Percentiles rank a stretch among this genome's conserved stretches.
Evolutionary conservation across 1,140 invertebrate genomes (phyloP).

Genomic region (Sminthurides bifidus): DNA sequence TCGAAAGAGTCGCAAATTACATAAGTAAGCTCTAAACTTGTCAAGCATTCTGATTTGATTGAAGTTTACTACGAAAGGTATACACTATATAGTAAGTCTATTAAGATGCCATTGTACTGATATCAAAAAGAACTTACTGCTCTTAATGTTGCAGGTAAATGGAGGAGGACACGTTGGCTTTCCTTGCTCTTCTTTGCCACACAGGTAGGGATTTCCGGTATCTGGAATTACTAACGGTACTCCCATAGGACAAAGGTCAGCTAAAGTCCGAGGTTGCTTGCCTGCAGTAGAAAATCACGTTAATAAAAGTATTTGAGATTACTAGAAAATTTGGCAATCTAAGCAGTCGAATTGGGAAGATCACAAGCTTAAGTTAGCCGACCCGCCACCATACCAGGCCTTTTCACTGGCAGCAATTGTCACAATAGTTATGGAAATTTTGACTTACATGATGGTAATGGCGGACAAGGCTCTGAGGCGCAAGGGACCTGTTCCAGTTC

Average conservation of each 20-base stretch:
- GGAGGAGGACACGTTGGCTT: slow-evolving; percentile 68
- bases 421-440: slow-evolving; percentile 1
- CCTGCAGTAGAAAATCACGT: too few relatives aligned
- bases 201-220: slow-evolving; percentile 61
- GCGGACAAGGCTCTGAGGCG: slow-evolving; percentile 61
- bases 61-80: too few relatives aligned
- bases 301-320: too few relatives aligned
- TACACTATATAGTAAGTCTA: neutral
- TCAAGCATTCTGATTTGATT: too few relatives aligned
- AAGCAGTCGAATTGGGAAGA: too few relatives aligned
- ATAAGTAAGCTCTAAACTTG: too few relatives aligned
- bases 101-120: too few relatives aligned
- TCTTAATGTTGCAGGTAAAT: slow-evolving; percentile 63
- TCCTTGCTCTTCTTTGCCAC: slow-evolving; percentile 56
- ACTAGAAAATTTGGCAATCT: too few relatives aligned
- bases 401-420: neutral
- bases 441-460: slow-evolving; percentile 65
- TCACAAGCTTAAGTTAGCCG: too few relatives aligned
- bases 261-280: slow-evolving; percentile 56
- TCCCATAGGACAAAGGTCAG: slow-evolving; percentile 63
- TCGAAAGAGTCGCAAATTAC: too few relatives aligned
- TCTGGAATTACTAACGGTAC: slow-evolving; percentile 66
- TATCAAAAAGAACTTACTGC: slow-evolving; percentile 41
- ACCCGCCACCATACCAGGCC: too few relatives aligned
- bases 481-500: slow-evolving; percentile 66